These are phyloP conservation scores for Carcina quercana DNA, from an alignment of 2,888 invertebrate genomes.

Conservation along the genomic window DNA sequence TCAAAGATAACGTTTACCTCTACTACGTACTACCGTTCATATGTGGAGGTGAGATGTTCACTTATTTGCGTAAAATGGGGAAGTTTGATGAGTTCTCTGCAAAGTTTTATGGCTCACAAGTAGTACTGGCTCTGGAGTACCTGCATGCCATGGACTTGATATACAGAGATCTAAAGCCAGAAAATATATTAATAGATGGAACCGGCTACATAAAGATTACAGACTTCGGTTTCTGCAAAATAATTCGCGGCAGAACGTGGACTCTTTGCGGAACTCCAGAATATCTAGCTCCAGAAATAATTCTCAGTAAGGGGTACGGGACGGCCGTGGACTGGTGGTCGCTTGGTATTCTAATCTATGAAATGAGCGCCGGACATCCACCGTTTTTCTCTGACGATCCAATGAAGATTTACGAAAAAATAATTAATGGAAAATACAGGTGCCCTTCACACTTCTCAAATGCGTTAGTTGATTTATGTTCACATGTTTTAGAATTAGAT, in stretches of 20 bases:
- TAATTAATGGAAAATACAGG: conserved; percentile 90
- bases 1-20: conserved; percentile 89
- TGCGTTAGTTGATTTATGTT: conserved; percentile 86
- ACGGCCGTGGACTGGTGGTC: conserved; percentile 98
- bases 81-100: conserved; percentile 84
- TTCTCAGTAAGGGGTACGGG: conserved; percentile 93
- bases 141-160: conserved; percentile 89
- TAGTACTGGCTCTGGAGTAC: conserved; percentile 92
- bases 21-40: conserved; percentile 89
- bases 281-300: conserved; percentile 95
- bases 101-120: conserved; percentile 93
- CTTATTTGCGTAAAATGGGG: conserved; percentile 78
- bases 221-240: conserved; percentile 96
- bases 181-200: conserved; percentile 89
- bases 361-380: conserved; percentile 94
- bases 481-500: conserved; percentile 81
- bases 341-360: conserved; percentile 88
- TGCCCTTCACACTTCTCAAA: conserved; percentile 87
- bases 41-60: conserved; percentile 91
- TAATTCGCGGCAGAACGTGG: conserved; percentile 84
- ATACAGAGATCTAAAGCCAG: conserved; percentile 94
- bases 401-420: conserved; percentile 96
- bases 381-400: conserved; percentile 96
- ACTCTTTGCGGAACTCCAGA: conserved; percentile 98
- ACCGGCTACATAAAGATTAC: conserved; percentile 89